phyloP scores from a whole-genome alignment of 2,888 invertebrate species.

The Rotaria macrura region DNA sequence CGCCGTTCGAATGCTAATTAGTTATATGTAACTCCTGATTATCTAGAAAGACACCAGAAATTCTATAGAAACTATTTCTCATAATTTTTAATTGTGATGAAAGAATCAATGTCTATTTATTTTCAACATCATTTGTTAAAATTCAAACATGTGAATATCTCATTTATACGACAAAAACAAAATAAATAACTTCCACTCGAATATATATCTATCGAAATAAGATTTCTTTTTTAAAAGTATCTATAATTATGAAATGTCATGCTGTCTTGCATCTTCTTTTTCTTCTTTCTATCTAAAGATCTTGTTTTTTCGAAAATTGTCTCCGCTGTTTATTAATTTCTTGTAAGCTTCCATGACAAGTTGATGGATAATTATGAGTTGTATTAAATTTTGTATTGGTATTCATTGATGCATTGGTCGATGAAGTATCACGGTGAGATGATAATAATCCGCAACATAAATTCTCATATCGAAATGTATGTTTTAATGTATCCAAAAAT shows the following conservation, averaged over 20 bases:
- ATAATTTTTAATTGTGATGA: too few species aligned
- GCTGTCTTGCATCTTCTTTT: background rate
- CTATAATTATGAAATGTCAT: background rate
- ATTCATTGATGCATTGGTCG: background rate
- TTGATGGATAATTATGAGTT: background rate
- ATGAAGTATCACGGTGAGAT: background rate
- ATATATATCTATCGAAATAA: too few species aligned
- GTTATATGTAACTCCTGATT: too few species aligned
- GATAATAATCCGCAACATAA: background rate
- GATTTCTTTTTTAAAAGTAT: too few species aligned
- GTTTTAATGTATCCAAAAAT: constrained; percentile 30
- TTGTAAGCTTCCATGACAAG: background rate
- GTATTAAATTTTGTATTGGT: background rate
- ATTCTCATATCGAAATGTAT: constrained; percentile 20
- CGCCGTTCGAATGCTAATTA: too few species aligned
- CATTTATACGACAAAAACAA: too few species aligned
- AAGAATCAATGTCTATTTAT: too few species aligned
- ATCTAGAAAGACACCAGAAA: too few species aligned
- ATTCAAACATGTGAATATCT: too few species aligned
- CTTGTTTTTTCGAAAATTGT: background rate
- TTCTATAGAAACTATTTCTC: too few species aligned
- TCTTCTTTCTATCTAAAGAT: background rate
- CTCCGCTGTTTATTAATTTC: background rate
- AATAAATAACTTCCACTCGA: too few species aligned
- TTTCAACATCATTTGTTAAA: too few species aligned